Conservation (phyloP, 2,797 vertebrate genomes). For the Sebastes variabilis region DNA sequence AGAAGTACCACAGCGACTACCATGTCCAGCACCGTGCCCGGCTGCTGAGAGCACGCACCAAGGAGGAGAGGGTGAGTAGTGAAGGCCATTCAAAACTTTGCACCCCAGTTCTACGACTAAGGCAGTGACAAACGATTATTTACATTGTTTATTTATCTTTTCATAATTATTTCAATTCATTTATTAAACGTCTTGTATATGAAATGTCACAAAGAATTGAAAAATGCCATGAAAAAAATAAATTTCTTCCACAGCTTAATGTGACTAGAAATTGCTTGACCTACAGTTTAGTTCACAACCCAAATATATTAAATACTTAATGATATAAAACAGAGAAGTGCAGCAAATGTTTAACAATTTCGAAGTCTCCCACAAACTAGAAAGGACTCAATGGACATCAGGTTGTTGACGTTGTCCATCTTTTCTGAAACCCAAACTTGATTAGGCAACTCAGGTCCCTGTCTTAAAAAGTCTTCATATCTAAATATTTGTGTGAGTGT, state of each 20-base stretch:
- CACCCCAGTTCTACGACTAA: background rate
- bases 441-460: background rate
- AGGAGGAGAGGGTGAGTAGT: slow-evolving; percentile 88
- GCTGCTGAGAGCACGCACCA: slow-evolving; percentile 89
- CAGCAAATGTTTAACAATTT: background rate
- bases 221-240: background rate
- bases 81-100: background rate
- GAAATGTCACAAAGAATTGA: background rate
- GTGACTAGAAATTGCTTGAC: background rate
- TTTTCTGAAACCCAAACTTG: background rate
- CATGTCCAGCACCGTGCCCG: slow-evolving; percentile 89
- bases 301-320: background rate
- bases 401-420: background rate
- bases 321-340: background rate
- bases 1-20: slow-evolving; percentile 91
- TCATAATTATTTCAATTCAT: background rate
- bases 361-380: background rate
- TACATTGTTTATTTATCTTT: background rate
- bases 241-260: background rate
- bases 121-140: background rate
- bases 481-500: background rate
- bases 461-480: background rate
- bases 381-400: background rate
- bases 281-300: background rate
- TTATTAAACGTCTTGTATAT: background rate